phyloP scores from a whole-genome alignment of 1,140 invertebrate species.

The Lutraria rhynchaena region DNA sequence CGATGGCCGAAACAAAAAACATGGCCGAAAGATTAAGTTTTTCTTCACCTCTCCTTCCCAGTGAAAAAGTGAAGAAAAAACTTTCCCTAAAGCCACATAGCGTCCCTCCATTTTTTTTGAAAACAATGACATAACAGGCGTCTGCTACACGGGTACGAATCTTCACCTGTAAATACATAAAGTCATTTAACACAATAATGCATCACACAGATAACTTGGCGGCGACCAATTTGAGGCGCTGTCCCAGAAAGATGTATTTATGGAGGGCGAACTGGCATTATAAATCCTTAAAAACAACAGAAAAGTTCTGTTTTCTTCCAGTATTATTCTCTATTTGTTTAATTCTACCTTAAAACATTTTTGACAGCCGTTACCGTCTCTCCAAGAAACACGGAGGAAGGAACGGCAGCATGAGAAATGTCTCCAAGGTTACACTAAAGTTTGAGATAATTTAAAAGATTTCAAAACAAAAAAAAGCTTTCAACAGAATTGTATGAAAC shows the following conservation, averaged over 20 bases:
- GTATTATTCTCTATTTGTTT: not conserved
- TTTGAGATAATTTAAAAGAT: too few species aligned
- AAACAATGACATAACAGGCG: slow-evolving; percentile 15
- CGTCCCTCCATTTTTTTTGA: slow-evolving; percentile 54
- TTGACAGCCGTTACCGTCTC: slow-evolving; percentile 27
- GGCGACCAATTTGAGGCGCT: slow-evolving; percentile 38
- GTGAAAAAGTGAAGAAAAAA: slow-evolving; percentile 58
- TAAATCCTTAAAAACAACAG: not conserved
- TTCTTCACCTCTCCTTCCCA: slow-evolving; percentile 60
- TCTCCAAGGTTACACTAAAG: slow-evolving; percentile 1
- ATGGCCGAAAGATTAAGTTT: slow-evolving; percentile 20
- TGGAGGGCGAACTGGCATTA: slow-evolving; percentile 72
- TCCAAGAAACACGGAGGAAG: slow-evolving; percentile 43
- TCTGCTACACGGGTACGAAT: not conserved
- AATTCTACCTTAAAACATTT: not conserved
- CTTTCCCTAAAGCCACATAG: slow-evolving; percentile 45
- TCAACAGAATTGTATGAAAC: too few species aligned
- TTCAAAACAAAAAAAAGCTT: too few species aligned
- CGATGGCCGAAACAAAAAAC: slow-evolving; percentile 41
- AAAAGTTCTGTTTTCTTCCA: not conserved
- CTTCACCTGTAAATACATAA: slow-evolving; percentile 51
- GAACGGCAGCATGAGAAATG: slow-evolving; percentile 6
- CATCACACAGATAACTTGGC: slow-evolving; percentile 16
- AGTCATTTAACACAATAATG: slow-evolving; percentile 34
- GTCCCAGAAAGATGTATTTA: slow-evolving; percentile 53